Conservation (phyloP, 1,140 invertebrate genomes). For the Lutraria rhynchaena region DNA sequence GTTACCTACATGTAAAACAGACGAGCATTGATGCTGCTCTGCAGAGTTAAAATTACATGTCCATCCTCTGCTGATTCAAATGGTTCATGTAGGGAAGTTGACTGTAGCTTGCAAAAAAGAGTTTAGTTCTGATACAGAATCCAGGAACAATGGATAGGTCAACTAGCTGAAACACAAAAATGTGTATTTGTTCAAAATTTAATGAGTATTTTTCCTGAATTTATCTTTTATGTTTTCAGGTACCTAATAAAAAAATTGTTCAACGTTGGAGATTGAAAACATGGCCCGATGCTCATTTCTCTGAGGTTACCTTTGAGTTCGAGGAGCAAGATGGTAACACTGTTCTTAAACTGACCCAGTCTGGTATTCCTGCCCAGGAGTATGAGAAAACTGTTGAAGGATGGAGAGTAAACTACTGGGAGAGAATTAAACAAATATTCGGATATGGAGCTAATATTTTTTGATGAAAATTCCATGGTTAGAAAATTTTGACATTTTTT, state of each 20-base stretch:
- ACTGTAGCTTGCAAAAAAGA: too few relatives aligned
- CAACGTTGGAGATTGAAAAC: constrained; percentile 97
- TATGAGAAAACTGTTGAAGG: constrained; percentile 92
- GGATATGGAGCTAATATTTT: constrained; percentile 92
- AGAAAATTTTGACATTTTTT: too few relatives aligned
- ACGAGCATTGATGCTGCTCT: too few relatives aligned
- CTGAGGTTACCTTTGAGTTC: constrained; percentile 92
- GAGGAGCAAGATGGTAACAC: constrained; percentile 93
- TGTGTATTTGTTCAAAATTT: too few relatives aligned
- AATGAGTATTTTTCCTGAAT: too few relatives aligned
- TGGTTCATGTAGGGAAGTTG: too few relatives aligned
- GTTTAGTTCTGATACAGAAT: too few relatives aligned
- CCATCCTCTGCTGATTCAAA: too few relatives aligned
- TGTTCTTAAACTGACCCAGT: constrained; percentile 89
- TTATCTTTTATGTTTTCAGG: constrained; percentile 74
- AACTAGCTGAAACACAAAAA: too few relatives aligned
- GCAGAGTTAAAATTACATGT: too few relatives aligned
- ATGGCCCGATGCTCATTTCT: constrained; percentile 96
- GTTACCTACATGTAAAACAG: too few relatives aligned
- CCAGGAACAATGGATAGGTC: too few relatives aligned
- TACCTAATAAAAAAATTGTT: constrained; percentile 92
- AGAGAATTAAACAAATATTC: constrained; percentile 95
- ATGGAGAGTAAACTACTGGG: constrained; percentile 96
- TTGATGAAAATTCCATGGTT: constrained; percentile 71
- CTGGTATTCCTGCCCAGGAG: constrained; percentile 90